Conservation (phyloP, 2,797 vertebrate species). For the Dermochelys coriacea region DNA sequence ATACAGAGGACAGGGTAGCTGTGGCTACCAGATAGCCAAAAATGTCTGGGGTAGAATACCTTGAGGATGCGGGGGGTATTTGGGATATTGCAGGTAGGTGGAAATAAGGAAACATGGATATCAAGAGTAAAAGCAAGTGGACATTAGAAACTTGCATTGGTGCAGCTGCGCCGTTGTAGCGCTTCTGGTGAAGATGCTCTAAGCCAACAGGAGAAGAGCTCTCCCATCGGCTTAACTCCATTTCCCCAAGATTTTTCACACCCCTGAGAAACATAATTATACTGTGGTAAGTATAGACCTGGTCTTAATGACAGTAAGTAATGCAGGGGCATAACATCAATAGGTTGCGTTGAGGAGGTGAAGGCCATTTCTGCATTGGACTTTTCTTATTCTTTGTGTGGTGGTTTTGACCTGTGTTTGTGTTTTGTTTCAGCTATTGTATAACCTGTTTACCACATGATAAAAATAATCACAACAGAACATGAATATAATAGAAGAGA, state of each 20-base stretch:
- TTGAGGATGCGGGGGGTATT: background rate
- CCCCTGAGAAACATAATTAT: no score
- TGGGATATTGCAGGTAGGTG: background rate
- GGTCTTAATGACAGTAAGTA: fast-evolving
- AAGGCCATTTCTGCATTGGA: fast-evolving
- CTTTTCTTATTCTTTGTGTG: background rate
- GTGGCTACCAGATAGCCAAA: background rate
- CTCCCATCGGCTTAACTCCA: no score
- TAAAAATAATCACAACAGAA: background rate
- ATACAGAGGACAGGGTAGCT: background rate
- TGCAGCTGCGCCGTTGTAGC: no score
- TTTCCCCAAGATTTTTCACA: no score
- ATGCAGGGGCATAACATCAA: fast-evolving
- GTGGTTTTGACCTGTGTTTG: background rate
- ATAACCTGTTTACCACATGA: background rate
- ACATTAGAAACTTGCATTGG: no score
- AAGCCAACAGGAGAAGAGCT: no score
- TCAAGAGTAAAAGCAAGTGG: no score
- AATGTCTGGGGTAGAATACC: background rate
- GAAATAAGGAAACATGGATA: background rate
- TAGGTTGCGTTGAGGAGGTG: background rate
- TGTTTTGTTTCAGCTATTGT: background rate
- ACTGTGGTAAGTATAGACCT: background rate
- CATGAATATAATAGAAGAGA: background rate
- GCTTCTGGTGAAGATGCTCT: no score